Conservation (phyloP, 2,888 invertebrate genomes). For the Aphodius granarius region DNA sequence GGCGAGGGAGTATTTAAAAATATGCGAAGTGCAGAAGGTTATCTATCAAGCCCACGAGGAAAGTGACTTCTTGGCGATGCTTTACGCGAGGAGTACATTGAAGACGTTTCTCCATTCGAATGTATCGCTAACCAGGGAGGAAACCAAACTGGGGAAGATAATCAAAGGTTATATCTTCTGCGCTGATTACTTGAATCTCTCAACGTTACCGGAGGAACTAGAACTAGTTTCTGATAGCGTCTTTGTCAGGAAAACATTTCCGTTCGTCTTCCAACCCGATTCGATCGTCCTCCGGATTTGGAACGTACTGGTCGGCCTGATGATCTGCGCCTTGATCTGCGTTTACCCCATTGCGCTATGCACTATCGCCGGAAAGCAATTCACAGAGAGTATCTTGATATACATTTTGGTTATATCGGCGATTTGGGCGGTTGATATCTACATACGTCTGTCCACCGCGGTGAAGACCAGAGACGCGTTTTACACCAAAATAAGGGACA, state of each 20-base stretch:
- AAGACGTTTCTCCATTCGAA: background rate
- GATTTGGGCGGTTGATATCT: slow-evolving; percentile 34
- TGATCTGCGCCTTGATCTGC: background rate
- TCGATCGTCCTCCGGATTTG: slow-evolving; percentile 36
- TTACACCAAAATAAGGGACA: slow-evolving; percentile 27
- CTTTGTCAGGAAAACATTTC: slow-evolving; percentile 35
- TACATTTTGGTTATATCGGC: slow-evolving; percentile 25
- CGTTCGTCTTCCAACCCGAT: slow-evolving; percentile 37
- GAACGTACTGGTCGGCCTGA: slow-evolving; percentile 31
- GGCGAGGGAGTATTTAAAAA: slow-evolving; percentile 7
- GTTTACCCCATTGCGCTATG: slow-evolving; percentile 21
- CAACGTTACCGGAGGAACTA: slow-evolving; percentile 30
- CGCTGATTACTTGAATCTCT: slow-evolving; percentile 26
- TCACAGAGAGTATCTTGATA: background rate
- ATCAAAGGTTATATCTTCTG: slow-evolving; percentile 23
- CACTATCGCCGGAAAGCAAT: slow-evolving; percentile 13
- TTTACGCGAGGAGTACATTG: slow-evolving; percentile 26
- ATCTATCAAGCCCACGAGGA: background rate
- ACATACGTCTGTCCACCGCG: slow-evolving; percentile 35
- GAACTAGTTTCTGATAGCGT: slow-evolving; percentile 32
- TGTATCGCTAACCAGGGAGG: background rate
- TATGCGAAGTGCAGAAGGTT: slow-evolving; percentile 5
- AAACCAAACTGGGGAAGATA: background rate
- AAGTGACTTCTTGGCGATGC: background rate
- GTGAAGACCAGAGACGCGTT: slow-evolving; percentile 31